phyloP scores from a whole-genome alignment of 2,797 vertebrate species.

The Karalla daura region DNA sequence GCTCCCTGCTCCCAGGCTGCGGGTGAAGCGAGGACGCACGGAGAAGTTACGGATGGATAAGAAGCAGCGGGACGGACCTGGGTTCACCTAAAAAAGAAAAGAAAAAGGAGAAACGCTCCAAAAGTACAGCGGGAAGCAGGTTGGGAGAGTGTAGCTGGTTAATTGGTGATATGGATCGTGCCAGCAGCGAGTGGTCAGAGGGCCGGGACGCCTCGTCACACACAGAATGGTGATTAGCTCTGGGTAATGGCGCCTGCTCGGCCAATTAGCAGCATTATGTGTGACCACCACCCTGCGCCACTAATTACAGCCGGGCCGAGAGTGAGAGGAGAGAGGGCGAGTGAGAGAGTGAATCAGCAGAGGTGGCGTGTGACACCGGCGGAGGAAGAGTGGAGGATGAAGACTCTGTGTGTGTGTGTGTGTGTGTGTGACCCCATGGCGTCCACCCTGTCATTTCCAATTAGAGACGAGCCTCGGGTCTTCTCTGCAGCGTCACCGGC shows the following conservation, averaged over 20 bases:
- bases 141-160: constrained; percentile 59
- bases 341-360: constrained; percentile 38
- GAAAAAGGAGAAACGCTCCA: constrained; percentile 4
- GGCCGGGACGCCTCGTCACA: constrained; percentile 67
- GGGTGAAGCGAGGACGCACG: no score
- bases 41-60: no score
- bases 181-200: constrained; percentile 71
- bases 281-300: constrained; percentile 74
- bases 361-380: no score
- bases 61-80: constrained; percentile 12
- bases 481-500: constrained; percentile 50
- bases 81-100: constrained; percentile 13
- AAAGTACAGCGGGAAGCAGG: constrained; percentile 15
- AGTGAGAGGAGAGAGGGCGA: no score
- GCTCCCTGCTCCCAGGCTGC: no score
- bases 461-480: constrained; percentile 64
- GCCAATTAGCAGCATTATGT: constrained; percentile 79
- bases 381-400: constrained; percentile 22
- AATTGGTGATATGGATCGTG: constrained; percentile 73
- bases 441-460: constrained; percentile 71
- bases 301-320: constrained; percentile 73
- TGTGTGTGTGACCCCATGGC: constrained; percentile 36
- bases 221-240: constrained; percentile 78
- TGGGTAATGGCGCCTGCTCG: constrained; percentile 79
- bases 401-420: background rate